Percentiles rank a stretch among this genome's conserved stretches.
Evolutionary conservation across 2,113 vertebrate species (phyloP).

Genomic region (Elachura formosa): DNA sequence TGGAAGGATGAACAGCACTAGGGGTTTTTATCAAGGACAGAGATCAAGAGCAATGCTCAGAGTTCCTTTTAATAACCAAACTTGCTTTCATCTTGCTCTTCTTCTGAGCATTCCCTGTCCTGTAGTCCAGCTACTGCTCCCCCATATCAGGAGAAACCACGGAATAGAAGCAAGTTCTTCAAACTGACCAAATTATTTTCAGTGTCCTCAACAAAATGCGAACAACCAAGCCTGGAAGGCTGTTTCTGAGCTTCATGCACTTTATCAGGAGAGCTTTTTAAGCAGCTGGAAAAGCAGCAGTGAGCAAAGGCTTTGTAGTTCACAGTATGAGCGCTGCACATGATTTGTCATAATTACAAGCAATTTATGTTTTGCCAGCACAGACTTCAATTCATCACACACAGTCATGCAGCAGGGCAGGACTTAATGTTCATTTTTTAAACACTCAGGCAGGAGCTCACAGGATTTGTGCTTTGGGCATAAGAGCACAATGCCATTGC

Average conservation of each 20-base stretch:
- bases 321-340: neutral
- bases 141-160: neutral
- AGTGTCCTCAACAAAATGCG: neutral
- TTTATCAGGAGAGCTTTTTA: neutral
- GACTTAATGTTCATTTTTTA: neutral
- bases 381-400: neutral
- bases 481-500: neutral
- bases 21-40: neutral
- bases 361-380: neutral
- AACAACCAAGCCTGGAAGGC: neutral
- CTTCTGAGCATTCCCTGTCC: neutral
- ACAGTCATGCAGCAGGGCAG: neutral
- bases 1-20: neutral
- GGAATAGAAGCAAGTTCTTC: neutral
- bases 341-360: neutral
- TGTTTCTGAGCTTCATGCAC: neutral
- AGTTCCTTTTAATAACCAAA: neutral
- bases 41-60: neutral
- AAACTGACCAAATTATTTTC: neutral
- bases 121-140: neutral
- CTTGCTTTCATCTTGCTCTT: neutral
- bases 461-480: neutral
- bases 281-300: neutral
- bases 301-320: conserved; percentile 1
- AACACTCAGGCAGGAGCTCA: neutral